These are phyloP conservation scores for Salpingus planirostris DNA, from an alignment of 2,888 invertebrate genomes.

Conservation along the genomic window DNA sequence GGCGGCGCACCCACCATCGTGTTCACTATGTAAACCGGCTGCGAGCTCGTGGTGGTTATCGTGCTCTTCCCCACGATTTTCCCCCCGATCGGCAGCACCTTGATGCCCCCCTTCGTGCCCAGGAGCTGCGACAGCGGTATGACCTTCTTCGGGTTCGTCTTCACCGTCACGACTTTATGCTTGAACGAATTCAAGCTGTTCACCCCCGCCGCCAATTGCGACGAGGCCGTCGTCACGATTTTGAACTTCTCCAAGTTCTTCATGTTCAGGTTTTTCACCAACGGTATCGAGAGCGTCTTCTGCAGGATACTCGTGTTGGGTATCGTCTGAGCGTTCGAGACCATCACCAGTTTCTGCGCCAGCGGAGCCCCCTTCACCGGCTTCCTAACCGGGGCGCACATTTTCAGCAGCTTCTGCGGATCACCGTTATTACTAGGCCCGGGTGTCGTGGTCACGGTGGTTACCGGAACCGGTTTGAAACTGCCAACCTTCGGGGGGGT, in stretches of 20 bases:
- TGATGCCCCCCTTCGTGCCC: conserved; percentile 38
- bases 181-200: conserved; percentile 26
- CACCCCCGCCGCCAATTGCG: conserved; percentile 15
- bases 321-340: conserved; percentile 39
- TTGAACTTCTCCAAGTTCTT: conserved; percentile 41
- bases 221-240: conserved; percentile 31
- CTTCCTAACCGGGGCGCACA: conserved; percentile 32
- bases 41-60: conserved; percentile 23
- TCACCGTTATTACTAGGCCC: too few relatives aligned
- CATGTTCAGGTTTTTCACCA: conserved; percentile 37
- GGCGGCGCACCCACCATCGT: conserved; percentile 11
- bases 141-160: conserved; percentile 33
- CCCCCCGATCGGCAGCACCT: conserved; percentile 35
- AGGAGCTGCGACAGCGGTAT: conserved; percentile 37
- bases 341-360: conserved; percentile 40
- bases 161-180: conserved; percentile 38
- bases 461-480: too few relatives aligned
- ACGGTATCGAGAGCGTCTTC: conserved; percentile 36
- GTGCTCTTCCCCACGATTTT: conserved; percentile 34
- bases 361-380: conserved; percentile 19
- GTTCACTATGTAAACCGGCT: conserved; percentile 32
- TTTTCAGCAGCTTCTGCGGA: conserved; percentile 30
- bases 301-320: conserved; percentile 37
- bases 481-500: too few relatives aligned
- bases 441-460: too few relatives aligned